phyloP scores from a whole-genome alignment of 1,140 invertebrate genomes.

The Drosophila subpulchrella region DNA sequence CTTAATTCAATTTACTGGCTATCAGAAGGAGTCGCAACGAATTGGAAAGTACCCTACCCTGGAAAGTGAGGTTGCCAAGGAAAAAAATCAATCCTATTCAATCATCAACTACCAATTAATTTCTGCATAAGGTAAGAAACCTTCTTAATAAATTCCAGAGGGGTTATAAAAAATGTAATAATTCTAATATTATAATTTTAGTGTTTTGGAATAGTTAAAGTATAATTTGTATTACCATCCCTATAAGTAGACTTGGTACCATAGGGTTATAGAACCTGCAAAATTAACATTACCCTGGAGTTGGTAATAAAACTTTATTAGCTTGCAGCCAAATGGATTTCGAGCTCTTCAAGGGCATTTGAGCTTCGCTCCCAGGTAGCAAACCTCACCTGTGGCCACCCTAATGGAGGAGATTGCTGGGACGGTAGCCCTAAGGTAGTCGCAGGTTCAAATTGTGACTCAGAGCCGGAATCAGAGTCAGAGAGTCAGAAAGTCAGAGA shows the following conservation, averaged over 20 bases:
- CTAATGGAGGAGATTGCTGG: constrained; percentile 65
- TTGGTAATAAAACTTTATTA: background rate
- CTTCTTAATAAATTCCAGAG: too few species aligned
- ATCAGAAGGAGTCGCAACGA: constrained; percentile 44
- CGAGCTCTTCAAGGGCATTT: constrained; percentile 36
- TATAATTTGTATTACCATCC: too few species aligned
- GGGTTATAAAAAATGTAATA: too few species aligned
- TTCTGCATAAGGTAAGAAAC: too few species aligned
- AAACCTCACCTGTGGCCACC: constrained; percentile 53
- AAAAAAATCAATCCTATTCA: too few species aligned
- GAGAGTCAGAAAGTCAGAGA: constrained; percentile 30
- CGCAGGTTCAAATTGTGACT: constrained; percentile 48
- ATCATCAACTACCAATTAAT: too few species aligned
- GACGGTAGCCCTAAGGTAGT: constrained; percentile 68
- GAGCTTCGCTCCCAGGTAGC: constrained; percentile 9
- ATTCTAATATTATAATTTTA: too few species aligned
- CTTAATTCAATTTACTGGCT: constrained; percentile 81
- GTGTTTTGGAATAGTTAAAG: too few species aligned
- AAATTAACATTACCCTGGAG: background rate
- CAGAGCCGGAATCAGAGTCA: constrained; percentile 22
- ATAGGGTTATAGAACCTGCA: background rate
- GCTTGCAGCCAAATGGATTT: background rate
- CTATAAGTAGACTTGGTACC: background rate
- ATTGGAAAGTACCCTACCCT: constrained; percentile 28
- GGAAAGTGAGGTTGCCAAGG: background rate